Percentiles rank a stretch among this genome's conserved stretches.
These are phyloP conservation scores for Drosophila parthenogenetica DNA, from an alignment of 2,888 invertebrate species.

Conservation along the genomic window DNA sequence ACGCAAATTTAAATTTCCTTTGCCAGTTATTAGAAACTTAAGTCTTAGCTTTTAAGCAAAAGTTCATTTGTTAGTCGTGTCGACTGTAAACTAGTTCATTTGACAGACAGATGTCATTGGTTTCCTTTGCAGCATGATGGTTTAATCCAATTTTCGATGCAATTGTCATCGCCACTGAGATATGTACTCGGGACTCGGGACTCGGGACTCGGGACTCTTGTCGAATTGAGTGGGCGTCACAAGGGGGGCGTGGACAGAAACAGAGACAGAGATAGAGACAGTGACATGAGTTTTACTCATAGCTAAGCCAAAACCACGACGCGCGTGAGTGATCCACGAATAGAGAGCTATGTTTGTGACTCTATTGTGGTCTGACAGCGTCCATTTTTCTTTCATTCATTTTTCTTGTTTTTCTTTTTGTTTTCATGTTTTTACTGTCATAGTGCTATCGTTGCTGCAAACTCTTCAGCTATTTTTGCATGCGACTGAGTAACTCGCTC, in stretches of 20 bases:
- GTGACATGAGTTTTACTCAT: conserved; percentile 33
- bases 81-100: conserved; percentile 19
- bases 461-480: conserved; percentile 49
- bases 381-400: conserved; percentile 32
- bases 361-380: conserved; percentile 64
- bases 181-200: conserved; percentile 27
- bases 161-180: conserved; percentile 72
- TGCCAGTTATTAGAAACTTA: background rate
- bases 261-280: conserved; percentile 1
- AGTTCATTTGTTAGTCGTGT: conserved; percentile 25
- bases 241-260: background rate
- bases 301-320: conserved; percentile 38
- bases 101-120: conserved; percentile 60
- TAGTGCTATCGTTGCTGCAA: conserved; percentile 37
- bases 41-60: conserved; percentile 1
- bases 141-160: conserved; percentile 77
- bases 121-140: conserved; percentile 52
- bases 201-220: background rate
- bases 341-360: conserved; percentile 39
- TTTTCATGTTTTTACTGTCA: conserved; percentile 4
- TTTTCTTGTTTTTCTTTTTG: conserved; percentile 15
- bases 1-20: background rate
- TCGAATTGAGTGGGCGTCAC: conserved; percentile 7
- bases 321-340: conserved; percentile 41
- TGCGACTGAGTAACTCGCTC: conserved; percentile 23